Evolutionary conservation across 1,140 invertebrate genomes (phyloP), one percentile per base, ranked within the genome.

Genomic region (Dinoponera quadriceps): DNA sequence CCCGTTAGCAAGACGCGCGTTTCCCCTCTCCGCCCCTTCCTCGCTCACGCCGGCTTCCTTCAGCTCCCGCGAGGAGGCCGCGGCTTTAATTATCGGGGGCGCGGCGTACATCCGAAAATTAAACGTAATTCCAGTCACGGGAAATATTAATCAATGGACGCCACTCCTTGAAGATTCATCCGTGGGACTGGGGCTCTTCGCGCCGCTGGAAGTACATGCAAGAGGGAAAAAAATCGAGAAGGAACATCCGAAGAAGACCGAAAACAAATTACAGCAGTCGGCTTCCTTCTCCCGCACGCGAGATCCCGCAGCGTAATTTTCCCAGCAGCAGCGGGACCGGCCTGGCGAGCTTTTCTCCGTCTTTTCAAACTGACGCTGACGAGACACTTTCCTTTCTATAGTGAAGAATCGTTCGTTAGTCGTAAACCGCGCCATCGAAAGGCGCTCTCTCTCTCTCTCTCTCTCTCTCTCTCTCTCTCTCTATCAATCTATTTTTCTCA

Each of bases 381-480:
- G 84, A 87, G 88, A 91, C 90, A 91, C 85, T 91, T 89, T 91
- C 90, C 89, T 91, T 91, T 91, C 85, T 90, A 85, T 85, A 83
- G 66, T 74, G 88, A 90, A 91, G 89, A 91, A 91, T 91, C 90
- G 90, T 91, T 91, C 90, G 86, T 91, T 91, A 91, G 88, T 86
- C 81, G 55, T 73, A 59, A 81, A 80, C 80, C 86, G 73, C 60
- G 73, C 60, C 33, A 62, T 57, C 73, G 75, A 87, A 88, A 88
- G 82, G 72, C n/a, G n/a, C n/a, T n/a, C n/a, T n/a, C n/a, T n/a
- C n/a, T n/a, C n/a, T n/a, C n/a, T n/a, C n/a, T n/a, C n/a, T n/a
- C n/a, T n/a, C n/a, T n/a, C n/a, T n/a, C n/a, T n/a, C n/a, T n/a
- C n/a, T n/a, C n/a, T n/a, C n/a, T n/a, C n/a, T n/a, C n/a, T n/a